Evolutionary conservation across 2,113 vertebrate species (phyloP), one percentile per base, ranked within the genome.

Genomic region (Sturnira hondurensis): DNA sequence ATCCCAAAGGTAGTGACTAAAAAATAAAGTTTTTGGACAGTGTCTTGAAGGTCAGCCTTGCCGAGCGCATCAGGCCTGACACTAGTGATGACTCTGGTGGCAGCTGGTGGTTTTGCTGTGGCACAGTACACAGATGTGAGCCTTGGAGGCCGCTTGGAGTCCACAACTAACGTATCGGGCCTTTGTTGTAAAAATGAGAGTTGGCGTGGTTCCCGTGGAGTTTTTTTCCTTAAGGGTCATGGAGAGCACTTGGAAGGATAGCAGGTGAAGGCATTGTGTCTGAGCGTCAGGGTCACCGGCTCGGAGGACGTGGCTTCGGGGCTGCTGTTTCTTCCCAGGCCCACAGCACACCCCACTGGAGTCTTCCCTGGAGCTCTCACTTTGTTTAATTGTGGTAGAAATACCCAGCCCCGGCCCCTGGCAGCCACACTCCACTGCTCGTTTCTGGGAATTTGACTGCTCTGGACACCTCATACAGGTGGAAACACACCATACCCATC

Each of bases 181-280:
- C 28, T 94, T 61, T 95, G 76, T 94, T 96, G 74, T 95, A 82
- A 91, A 96, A 97, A 22, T 2, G 70, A 88, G 73, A 94, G 4
- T 82, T 97, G 95, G 87, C 86, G 92, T 65, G 38, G 3, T 45
- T 97, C 96, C 84, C 0, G 0, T n/a, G 14, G 83, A 89, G 28
- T n/a, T 74, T 47, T 74, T 47, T 87, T 65, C 47, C 70, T 73
- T 31, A 36, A 58, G 26, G 31, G 24, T 85, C 15, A 50, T 89
- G 68, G 58, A 56, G 26, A 71, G 68, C 67, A 47, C 28, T 93
- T 58, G 24, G 61, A 95, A 41, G 24, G 26, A 54, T 50, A 58
- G n/a, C 45, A 14, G 76, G 50, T 67, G 54, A 92, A 68, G 93
- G 58, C 0, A 3, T 65, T 92, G 81, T 61, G 43, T 91, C 76